Evolutionary conservation across 2,797 vertebrate species (phyloP), one percentile per base, ranked within the genome.

Genomic region (Sebastes wilsoni): DNA sequence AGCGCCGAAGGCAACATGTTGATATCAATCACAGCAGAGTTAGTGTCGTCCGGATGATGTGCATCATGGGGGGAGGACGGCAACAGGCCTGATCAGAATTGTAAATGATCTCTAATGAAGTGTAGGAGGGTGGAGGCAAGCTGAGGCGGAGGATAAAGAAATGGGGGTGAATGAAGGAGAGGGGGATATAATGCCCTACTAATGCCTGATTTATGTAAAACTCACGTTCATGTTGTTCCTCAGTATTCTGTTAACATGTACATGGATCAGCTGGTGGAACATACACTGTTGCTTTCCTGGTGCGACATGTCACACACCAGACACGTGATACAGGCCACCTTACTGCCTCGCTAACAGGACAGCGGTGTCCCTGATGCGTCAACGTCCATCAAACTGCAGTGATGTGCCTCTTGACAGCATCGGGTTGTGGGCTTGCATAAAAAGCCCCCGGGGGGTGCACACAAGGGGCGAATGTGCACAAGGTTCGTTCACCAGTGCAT

Each of bases 71-170:
- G 80, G 80, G 74, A 61, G 77, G 72, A 54, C n/a, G 23, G 56
- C 77, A 73, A 71, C 69, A 77, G 67, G 83, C 70, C 85, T 71
- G 36, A 84, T 84, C 75, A 71, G 81, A 84, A 65, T 77, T 82
- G 75, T 82, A 81, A 79, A 89, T 82, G 36, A 86, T 56, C 68
- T 76, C 60, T 12, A 20, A 20, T 72, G 58, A 77, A 32, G 75
- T 62, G 62, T 30, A 13, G 34, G 13, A 66, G 67, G 11, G 49
- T 73, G 72, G 68, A 61, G 61, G 67, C 22, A 58, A n/a, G 36
- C 32, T 38, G 68, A 27, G 49, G 66, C 25, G 30, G 38, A 61
- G 18, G 71, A 79, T 68, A 52, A 42, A 66, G 27, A 67, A 12
- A 52, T 14, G 56, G 65, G 30, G 32, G 12, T 12, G 30, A 56